These are phyloP conservation scores for Drosophila kepulauana DNA, from an alignment of 1,140 invertebrate genomes.

Conservation along the genomic window DNA sequence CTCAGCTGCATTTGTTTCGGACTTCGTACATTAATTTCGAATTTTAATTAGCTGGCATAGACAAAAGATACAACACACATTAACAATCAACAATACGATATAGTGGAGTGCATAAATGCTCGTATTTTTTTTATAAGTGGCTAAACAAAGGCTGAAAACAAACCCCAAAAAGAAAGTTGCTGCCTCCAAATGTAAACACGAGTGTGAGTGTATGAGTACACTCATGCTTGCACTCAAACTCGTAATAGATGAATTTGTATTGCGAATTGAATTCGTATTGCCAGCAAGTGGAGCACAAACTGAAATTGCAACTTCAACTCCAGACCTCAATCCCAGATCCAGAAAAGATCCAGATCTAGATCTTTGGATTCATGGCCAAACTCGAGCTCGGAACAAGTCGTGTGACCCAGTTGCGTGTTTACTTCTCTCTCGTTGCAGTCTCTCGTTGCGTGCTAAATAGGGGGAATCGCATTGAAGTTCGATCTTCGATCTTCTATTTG, in stretches of 20 bases:
- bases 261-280: constrained; percentile 51
- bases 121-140: background rate
- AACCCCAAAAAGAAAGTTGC: constrained; percentile 72
- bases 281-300: constrained; percentile 48
- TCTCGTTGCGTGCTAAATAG: constrained; percentile 29
- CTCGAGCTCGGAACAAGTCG: constrained; percentile 43
- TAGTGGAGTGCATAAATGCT: background rate
- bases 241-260: constrained; percentile 36
- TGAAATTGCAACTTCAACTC: background rate
- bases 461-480: constrained; percentile 10
- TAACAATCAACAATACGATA: too few relatives aligned
- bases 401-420: constrained; percentile 64
- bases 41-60: constrained; percentile 72
- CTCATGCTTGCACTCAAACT: background rate
- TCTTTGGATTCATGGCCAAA: constrained; percentile 4
- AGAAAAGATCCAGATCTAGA: background rate
- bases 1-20: constrained; percentile 13
- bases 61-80: constrained; percentile 4
- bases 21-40: constrained; percentile 67
- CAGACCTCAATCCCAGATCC: background rate
- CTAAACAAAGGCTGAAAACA: constrained; percentile 27
- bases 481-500: constrained; percentile 17
- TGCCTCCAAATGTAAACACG: constrained; percentile 14
- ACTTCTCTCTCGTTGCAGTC: constrained; percentile 24
- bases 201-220: background rate